Conservation (phyloP, 1,140 invertebrate genomes). For the Rhopalosiphum padi region DNA sequence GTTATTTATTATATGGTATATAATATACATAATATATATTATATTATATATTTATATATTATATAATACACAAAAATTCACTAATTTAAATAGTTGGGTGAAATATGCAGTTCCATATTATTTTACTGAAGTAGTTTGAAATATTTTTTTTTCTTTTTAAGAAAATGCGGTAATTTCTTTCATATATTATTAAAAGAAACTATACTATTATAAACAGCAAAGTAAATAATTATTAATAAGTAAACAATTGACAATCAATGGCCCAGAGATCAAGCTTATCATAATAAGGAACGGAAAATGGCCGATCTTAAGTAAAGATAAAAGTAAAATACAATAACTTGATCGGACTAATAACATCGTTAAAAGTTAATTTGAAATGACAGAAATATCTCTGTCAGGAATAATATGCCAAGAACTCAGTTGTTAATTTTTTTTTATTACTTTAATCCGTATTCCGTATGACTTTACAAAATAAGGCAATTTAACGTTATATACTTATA, state of each 20-base stretch:
- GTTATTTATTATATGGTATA: background rate
- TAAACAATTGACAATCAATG: background rate
- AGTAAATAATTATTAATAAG: background rate
- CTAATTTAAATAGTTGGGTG: background rate
- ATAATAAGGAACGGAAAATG: background rate
- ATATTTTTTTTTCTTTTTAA: background rate
- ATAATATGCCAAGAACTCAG: background rate
- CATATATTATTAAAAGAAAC: background rate
- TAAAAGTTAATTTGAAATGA: background rate
- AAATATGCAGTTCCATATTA: background rate
- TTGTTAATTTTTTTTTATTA: background rate
- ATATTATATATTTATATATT: too few relatives aligned
- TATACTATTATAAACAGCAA: background rate
- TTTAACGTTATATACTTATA: background rate
- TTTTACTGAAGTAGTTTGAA: background rate
- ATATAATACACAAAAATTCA: background rate
- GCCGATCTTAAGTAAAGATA: background rate
- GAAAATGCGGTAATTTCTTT: background rate
- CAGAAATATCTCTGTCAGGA: background rate
- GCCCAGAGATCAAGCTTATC: background rate
- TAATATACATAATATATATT: background rate
- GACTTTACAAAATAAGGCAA: background rate
- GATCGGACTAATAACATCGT: background rate
- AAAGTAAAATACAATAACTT: background rate
- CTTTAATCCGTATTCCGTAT: background rate